Evolutionary conservation across 2,888 invertebrate genomes (phyloP), one percentile per base, ranked within the genome.

Genomic region (Cordilura impudica): DNA sequence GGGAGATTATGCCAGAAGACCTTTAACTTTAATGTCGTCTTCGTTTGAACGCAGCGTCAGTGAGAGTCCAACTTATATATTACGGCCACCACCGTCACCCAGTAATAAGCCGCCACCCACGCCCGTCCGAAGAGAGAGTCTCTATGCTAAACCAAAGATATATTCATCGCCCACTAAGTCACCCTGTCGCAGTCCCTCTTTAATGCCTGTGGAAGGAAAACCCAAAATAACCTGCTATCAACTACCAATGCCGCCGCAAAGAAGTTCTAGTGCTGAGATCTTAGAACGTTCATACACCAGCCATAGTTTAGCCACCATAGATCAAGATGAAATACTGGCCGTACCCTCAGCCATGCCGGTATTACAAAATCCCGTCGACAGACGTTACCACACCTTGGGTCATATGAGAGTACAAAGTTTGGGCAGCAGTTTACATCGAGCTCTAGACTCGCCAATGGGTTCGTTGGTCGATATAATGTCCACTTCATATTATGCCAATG

Each of bases 341-440:
- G 86, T 88, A 63, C 89, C 89, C 72, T 85, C 82, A 14, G 88
- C 89, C 70, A 89, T 88, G 88, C 89, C 88, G 4, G 86, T 88
- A 81, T 71, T 88, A 54, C 89, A 87, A 49, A 86, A 83, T 63
- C 83, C 87, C 12, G 85, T 86, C 10, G 89, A 89, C 79, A 84
- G 89, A 26, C 86, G 90, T 18, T 89, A 89, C 74, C 88, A 89
- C 74, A 89, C 89, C 0, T 78, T 89, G 70, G 89, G 90, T 12
- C 89, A 89, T 75, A 87, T 89, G 87, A 84, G 89, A 21, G 88
- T 89, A 21, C 87, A 89, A 81, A 89, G 89, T 81, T 81, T 87
- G 85, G 89, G 87, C 29, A 84, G 86, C 2, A 87, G 88, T 0
- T 75, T 89, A 76, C 87, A 89, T 61, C 84, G 86, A 39, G 83